A percentile compares a stretch with the other conserved stretches of the same genome.
Evolutionary conservation across 2,113 vertebrate species (phyloP).

Genomic region (Dipodomys ordii): DNA sequence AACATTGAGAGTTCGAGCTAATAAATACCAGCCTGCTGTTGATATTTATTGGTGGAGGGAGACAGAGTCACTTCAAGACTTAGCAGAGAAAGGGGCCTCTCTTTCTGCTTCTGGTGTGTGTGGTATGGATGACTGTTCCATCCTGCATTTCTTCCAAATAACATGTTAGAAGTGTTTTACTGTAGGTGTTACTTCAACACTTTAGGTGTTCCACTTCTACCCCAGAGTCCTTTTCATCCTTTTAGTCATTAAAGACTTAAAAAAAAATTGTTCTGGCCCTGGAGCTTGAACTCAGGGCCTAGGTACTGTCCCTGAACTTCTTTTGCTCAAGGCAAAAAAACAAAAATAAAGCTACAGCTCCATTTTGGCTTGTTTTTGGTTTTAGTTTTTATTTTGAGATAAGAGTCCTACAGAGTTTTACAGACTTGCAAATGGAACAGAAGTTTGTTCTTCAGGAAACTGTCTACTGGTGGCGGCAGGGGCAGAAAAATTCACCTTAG

Average conservation of each 20-base stretch:
- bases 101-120: neutral
- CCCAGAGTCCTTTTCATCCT: neutral
- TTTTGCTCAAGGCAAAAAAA: too few species aligned
- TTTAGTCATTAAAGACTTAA: neutral
- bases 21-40: neutral
- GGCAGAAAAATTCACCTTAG: neutral
- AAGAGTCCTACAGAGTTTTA: too few species aligned
- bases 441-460: neutral
- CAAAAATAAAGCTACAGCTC: too few species aligned
- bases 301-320: too few species aligned
- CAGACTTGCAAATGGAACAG: neutral
- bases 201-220: neutral
- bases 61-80: neutral
- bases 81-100: neutral
- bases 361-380: too few species aligned
- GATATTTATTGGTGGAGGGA: neutral
- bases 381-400: too few species aligned
- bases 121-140: too few species aligned
- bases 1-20: neutral
- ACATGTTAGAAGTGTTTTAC: rapidly evolving
- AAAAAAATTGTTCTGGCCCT: too few species aligned
- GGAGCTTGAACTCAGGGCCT: too few species aligned
- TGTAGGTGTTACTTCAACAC: neutral
- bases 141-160: neutral
- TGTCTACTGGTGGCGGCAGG: too few species aligned